Conservation (phyloP, 2,797 vertebrate genomes). For the Caiman crocodilus region DNA sequence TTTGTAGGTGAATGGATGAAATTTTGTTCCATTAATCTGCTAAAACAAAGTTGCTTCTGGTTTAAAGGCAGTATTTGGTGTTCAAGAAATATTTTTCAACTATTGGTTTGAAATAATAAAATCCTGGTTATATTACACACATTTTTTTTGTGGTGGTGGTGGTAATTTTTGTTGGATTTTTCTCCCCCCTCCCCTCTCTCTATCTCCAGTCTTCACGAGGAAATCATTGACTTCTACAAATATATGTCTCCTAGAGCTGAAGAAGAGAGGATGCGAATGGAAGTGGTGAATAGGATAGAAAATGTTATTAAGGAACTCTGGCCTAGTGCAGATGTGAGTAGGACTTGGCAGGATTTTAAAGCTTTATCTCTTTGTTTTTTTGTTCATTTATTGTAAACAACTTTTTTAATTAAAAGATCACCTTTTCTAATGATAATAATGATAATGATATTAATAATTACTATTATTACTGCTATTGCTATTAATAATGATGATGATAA, state of each 20-base stretch:
- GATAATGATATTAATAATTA: background rate
- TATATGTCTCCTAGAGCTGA: slow-evolving; percentile 96
- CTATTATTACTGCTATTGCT: background rate
- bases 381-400: background rate
- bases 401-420: background rate
- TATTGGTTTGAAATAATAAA: background rate
- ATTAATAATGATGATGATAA: background rate
- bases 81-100: background rate
- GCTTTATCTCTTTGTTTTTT: background rate
- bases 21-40: background rate
- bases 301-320: slow-evolving; percentile 95
- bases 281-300: slow-evolving; percentile 96
- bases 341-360: background rate
- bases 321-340: slow-evolving; percentile 94
- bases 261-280: slow-evolving; percentile 95
- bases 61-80: background rate
- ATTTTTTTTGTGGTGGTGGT: background rate
- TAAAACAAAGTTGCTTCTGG: background rate
- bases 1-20: background rate
- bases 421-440: background rate
- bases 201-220: slow-evolving; percentile 91
- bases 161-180: background rate
- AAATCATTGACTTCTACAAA: slow-evolving; percentile 96
- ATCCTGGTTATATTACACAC: background rate
- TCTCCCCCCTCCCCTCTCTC: background rate